Base-by-base conservation (phyloP, 2,797 vertebrate genomes). In the Coracias cyanogaster region DNA sequence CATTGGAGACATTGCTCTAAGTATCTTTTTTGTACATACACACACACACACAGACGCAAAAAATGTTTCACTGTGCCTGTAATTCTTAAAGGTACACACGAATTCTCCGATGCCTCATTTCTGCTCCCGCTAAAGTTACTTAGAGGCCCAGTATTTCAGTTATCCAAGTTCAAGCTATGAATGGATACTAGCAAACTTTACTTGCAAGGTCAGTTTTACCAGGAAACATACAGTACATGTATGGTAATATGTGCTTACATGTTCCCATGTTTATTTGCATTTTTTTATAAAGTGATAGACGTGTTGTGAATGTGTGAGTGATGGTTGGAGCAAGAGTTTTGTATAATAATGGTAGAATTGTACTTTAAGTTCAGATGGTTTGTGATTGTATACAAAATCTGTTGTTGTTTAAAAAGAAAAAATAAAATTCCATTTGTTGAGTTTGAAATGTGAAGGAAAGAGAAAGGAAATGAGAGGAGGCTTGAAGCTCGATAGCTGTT, bases 181-280 rank as follows among this genome's bases (percentile, higher is more conserved):
- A 25, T 80, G 35, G 31, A 3, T 86, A 7, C 39, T 39, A 10
- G 12, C 1, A 3, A 67, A 48, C 15, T 72, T 58, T 6, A 16
- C 7, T 85, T 43, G 31, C 29, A 10, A 24, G 28, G 43, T 85
- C 4, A 13, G 4, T 83, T 89, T 89, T 39, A 51, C n/a, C 35
- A 46, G 54, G 51, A 71, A 76, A 26, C 31, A 6, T 29, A 7
- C 1, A 62, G 8, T 43, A 18, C 35, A 12, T 2, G 0, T 67
- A 37, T 41, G 33, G 24, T 19, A 74, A 7, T 35, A 11, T 45
- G 26, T 73, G 35, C 35, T 70, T 58, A 8, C 41, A 14, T 69
- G 31, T 55, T 51, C 20, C 41, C 6, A 5, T 58, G 15, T 37
- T 29, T 10, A 29, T 90, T 91, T 65, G 10, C 13, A 1, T 65